Percentiles rank a stretch among this genome's conserved stretches.
phyloP scores from a whole-genome alignment of 2,888 invertebrate species.

The Cheilosia variabilis region DNA sequence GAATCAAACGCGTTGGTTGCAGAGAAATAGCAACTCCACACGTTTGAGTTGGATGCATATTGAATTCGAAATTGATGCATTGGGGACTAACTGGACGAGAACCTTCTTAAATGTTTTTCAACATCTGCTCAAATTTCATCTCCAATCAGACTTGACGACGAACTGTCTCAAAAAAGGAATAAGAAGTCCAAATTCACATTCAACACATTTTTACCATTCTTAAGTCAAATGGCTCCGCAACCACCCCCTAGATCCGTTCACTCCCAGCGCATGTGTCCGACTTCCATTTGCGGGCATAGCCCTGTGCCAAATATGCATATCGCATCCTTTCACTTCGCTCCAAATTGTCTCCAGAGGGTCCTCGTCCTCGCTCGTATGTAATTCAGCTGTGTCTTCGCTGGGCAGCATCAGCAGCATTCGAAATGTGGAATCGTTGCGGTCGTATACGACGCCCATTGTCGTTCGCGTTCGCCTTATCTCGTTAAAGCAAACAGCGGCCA shows the following conservation, averaged over 20 bases:
- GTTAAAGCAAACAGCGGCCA: constrained; percentile 58
- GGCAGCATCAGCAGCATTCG: constrained; percentile 15
- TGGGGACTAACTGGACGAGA: too few relatives aligned
- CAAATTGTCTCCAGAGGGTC: constrained; percentile 74
- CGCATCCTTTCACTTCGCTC: constrained; percentile 74
- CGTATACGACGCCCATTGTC: constrained; percentile 68
- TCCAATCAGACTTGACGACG: too few relatives aligned
- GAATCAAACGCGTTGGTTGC: too few relatives aligned
- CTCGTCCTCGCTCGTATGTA: constrained; percentile 73
- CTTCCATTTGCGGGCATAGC: constrained; percentile 24
- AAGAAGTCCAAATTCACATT: neutral
- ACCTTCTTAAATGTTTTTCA: too few relatives aligned
- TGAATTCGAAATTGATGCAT: too few relatives aligned
- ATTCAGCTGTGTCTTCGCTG: constrained; percentile 51
- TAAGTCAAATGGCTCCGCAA: neutral
- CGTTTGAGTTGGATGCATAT: too few relatives aligned
- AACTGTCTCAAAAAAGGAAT: too few relatives aligned
- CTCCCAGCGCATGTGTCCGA: constrained; percentile 23
- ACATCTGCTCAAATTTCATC: too few relatives aligned
- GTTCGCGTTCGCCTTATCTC: constrained; percentile 53
- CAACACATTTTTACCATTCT: too few relatives aligned
- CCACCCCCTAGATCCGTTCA: constrained; percentile 41
- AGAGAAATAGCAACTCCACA: too few relatives aligned
- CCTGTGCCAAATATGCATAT: constrained; percentile 68
- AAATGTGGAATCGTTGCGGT: constrained; percentile 43